Percentiles rank a stretch among this genome's conserved stretches.
Conservation (phyloP, 1,140 invertebrate species). For the Delia radicum region DNA sequence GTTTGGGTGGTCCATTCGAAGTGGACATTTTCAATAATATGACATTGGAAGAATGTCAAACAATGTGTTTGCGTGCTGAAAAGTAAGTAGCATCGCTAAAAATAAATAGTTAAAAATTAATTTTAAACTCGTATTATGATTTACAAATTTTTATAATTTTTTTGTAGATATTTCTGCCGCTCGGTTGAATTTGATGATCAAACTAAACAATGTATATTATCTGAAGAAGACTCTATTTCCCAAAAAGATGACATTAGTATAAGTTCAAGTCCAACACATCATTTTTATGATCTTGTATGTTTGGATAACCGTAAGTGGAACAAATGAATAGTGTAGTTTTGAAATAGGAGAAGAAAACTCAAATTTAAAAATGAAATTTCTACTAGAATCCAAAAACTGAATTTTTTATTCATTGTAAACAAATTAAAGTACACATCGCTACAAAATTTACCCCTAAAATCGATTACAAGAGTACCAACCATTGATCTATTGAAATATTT, state of each 20-base stretch:
- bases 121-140: conserved; percentile 5
- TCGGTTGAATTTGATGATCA: conserved; percentile 88
- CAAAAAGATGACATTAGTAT: conserved; percentile 81
- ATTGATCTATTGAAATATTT: too few species aligned
- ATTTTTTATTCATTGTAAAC: too few species aligned
- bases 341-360: too few species aligned
- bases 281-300: conserved; percentile 83
- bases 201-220: conserved; percentile 79
- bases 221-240: conserved; percentile 85
- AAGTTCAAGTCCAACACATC: conserved; percentile 76
- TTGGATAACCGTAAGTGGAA: conserved; percentile 79
- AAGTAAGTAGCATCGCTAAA: conserved; percentile 67
- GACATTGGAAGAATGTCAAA: conserved; percentile 80
- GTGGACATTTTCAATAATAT: conserved; percentile 82
- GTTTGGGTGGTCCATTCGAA: conserved; percentile 83
- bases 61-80: conserved; percentile 74
- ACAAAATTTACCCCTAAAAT: too few species aligned
- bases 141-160: neutral
- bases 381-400: too few species aligned
- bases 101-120: neutral
- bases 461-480: too few species aligned
- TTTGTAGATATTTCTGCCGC: conserved; percentile 76
- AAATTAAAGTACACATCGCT: too few species aligned
- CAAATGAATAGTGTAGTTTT: neutral
- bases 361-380: too few species aligned